phyloP scores from a whole-genome alignment of 2,888 invertebrate species.

The Tupiocoris notatus region DNA sequence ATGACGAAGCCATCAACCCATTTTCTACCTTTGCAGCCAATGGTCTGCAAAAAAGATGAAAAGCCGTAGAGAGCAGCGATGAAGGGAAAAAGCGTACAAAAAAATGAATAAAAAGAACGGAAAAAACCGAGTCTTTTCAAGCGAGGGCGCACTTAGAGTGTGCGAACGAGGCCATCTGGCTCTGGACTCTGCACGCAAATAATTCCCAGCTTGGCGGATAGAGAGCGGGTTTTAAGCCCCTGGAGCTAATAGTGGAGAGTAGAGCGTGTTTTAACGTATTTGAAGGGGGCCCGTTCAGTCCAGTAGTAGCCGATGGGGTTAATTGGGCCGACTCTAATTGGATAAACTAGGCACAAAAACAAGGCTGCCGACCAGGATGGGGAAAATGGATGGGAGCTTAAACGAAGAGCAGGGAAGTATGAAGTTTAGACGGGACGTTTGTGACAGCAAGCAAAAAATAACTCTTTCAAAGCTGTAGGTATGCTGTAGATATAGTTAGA shows the following conservation, averaged over 20 bases:
- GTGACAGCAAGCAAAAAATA: no score
- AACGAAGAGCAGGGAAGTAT: background rate
- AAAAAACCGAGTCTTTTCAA: no score
- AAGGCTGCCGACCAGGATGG: background rate
- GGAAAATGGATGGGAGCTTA: background rate
- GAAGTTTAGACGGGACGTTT: no score
- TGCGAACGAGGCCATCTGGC: constrained; percentile 27
- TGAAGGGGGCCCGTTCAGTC: background rate
- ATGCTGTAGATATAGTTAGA: no score
- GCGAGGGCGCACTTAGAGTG: background rate
- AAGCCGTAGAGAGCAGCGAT: background rate
- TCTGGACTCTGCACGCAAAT: constrained; percentile 13
- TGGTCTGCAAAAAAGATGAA: background rate
- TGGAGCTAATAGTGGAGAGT: background rate
- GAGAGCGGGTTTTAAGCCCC: background rate
- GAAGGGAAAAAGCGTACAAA: background rate
- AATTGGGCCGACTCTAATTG: background rate
- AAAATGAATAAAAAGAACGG: no score
- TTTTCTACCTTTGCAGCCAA: background rate
- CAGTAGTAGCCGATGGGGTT: background rate
- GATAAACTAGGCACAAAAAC: background rate
- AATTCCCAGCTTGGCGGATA: constrained; percentile 3
- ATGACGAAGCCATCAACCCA: background rate
- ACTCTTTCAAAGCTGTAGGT: no score
- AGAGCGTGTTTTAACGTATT: background rate